Evolutionary conservation across 2,113 vertebrate genomes (phyloP), one percentile per base, ranked within the genome.

Genomic region (Sisor rabdophorus): DNA sequence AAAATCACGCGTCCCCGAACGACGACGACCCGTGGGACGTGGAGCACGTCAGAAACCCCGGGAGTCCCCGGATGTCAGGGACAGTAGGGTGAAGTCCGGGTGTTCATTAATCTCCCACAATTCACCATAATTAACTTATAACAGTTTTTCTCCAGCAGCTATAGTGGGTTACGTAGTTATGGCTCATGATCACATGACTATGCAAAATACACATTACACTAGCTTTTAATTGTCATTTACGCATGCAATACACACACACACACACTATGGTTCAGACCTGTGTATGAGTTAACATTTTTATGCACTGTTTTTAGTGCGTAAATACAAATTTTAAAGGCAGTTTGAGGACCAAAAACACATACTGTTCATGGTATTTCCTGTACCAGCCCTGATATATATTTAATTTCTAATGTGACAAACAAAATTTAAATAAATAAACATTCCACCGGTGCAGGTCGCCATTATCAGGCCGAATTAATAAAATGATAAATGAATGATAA

Each of bases 11-110:
- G 73, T 87, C 82, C 55, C 89, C 89, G 26, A 87, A 90, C 63
- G 85, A 87, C 0, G 90, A 93, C 60, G 94, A 95, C 79, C 94
- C 94, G 0, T 91, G 92, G 0, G 89, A 91, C 1, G 89, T 91
- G 82, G 87, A 91, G 73, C 89, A 85, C 8, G 71, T 85, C 13
- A 84, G 80, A 32, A 81, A 72, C 80, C 78, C 73, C n/a, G 79
- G 73, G 0, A 94, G 94, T 54, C 92, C 93, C 5, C 86, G 91
- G 55, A 85, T 83, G 81, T 61, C 80, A 53, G 89, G 86, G 8
- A 78, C 70, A 22, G 77, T 88, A 59, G 86, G 87, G 24, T 89
- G 79, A 85, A 75, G 48, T 13, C 28, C 65, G 6, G 7, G 2
- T 17, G 68, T 13, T 54, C 1, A 71, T 28, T 79, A 67, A 63